Conservation (phyloP, 2,797 vertebrate species). For the Halcyon smyrnensis region DNA sequence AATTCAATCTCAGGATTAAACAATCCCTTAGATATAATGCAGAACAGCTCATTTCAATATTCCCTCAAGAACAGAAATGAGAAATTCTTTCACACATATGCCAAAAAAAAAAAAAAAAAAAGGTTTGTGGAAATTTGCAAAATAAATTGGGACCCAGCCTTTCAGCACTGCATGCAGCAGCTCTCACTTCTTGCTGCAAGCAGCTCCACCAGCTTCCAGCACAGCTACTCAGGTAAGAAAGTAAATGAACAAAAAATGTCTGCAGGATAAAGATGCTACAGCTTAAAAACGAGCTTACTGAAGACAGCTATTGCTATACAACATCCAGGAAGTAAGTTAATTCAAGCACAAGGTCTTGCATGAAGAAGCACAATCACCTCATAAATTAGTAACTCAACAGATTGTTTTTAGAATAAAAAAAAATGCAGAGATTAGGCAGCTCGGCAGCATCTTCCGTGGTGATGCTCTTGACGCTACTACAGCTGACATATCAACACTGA, state of each 20-base stretch:
- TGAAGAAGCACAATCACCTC: slow-evolving; percentile 13
- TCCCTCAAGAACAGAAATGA: slow-evolving; percentile 17
- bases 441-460: not conserved
- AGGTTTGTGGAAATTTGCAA: slow-evolving; percentile 4
- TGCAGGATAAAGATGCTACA: not conserved
- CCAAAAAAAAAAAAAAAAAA: not conserved
- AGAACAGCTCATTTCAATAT: slow-evolving; percentile 53
- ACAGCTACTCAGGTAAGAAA: not conserved
- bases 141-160: not conserved
- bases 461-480: not conserved
- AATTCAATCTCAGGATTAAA: slow-evolving; percentile 52
- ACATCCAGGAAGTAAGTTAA: not conserved
- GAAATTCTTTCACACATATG: not conserved
- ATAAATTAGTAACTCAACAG: slow-evolving; percentile 11
- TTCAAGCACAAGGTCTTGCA: slow-evolving; percentile 5
- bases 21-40: slow-evolving; percentile 36
- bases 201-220: not conserved
- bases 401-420: not conserved
- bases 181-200: not conserved
- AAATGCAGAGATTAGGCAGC: not conserved
- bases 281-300: not conserved
- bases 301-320: not conserved
- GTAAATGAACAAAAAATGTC: not conserved
- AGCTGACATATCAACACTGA: not conserved
- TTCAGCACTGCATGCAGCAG: not conserved